phyloP scores from a whole-genome alignment of 2,888 invertebrate species.

The Doris montereyensis region DNA sequence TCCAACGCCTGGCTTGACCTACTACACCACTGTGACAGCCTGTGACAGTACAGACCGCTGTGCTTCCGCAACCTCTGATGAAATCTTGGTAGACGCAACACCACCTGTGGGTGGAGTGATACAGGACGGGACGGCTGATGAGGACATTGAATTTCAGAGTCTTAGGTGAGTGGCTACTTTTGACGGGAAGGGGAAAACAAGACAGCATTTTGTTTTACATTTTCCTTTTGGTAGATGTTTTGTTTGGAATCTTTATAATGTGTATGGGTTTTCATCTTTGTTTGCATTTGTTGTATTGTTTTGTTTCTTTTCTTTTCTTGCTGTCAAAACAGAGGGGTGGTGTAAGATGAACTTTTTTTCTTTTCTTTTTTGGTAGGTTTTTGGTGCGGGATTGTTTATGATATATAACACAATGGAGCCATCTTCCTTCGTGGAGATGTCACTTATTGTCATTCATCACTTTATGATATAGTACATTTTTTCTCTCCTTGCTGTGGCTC shows the following conservation, averaged over 20 bases:
- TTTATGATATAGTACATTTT: too few relatives aligned
- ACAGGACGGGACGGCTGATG: conserved; percentile 48
- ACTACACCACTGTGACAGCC: conserved; percentile 51
- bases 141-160: conserved; percentile 51
- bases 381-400: too few relatives aligned
- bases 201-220: background rate
- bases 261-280: background rate
- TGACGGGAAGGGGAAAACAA: background rate
- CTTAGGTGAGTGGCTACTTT: conserved; percentile 15
- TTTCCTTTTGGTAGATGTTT: background rate
- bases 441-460: too few relatives aligned
- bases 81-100: conserved; percentile 54
- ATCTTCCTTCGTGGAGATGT: too few relatives aligned
- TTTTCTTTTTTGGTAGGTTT: too few relatives aligned
- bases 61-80: conserved; percentile 52
- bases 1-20: conserved; percentile 23
- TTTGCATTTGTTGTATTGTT: too few relatives aligned
- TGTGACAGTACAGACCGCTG: conserved; percentile 54
- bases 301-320: too few relatives aligned
- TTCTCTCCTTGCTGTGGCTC: too few relatives aligned
- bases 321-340: too few relatives aligned
- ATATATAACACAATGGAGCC: too few relatives aligned
- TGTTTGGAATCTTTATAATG: background rate
- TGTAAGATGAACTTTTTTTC: too few relatives aligned
- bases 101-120: conserved; percentile 52